phyloP scores from a whole-genome alignment of 2,888 invertebrate species.

The Microctonus aethiopoides region DNA sequence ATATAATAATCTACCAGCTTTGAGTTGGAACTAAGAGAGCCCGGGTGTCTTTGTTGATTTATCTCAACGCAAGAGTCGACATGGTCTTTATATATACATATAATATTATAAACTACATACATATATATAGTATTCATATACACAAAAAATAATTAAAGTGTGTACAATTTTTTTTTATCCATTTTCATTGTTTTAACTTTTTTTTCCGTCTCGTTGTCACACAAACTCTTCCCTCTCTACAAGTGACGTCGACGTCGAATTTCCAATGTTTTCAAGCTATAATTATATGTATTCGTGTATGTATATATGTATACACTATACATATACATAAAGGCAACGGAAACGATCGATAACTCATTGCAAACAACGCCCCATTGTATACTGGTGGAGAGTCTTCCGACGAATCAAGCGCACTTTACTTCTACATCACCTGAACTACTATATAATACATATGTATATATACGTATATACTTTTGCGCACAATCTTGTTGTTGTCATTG shows the following conservation, averaged over 20 bases:
- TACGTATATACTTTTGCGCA: too few species aligned
- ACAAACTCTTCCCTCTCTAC: slow-evolving; percentile 3
- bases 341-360: slow-evolving; percentile 57
- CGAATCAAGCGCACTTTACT: slow-evolving; percentile 6
- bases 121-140: too few species aligned
- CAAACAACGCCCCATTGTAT: slow-evolving; percentile 55
- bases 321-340: slow-evolving; percentile 31
- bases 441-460: too few species aligned
- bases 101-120: too few species aligned
- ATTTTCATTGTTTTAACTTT: background rate
- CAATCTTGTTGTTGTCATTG: background rate
- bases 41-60: slow-evolving; percentile 14
- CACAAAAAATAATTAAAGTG: slow-evolving; percentile 32
- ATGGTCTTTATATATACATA: too few species aligned
- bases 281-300: slow-evolving; percentile 36
- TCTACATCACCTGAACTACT: slow-evolving; percentile 6
- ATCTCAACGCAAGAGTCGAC: slow-evolving; percentile 26
- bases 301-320: slow-evolving; percentile 37
- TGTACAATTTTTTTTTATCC: slow-evolving; percentile 1
- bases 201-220: background rate
- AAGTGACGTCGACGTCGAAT: slow-evolving; percentile 51
- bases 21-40: background rate
- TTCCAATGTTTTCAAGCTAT: slow-evolving; percentile 33
- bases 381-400: slow-evolving; percentile 20
- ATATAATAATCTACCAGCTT: too few species aligned